Conservation (phyloP, 2,797 vertebrate genomes). For the Odontamblyopus lacepedii region DNA sequence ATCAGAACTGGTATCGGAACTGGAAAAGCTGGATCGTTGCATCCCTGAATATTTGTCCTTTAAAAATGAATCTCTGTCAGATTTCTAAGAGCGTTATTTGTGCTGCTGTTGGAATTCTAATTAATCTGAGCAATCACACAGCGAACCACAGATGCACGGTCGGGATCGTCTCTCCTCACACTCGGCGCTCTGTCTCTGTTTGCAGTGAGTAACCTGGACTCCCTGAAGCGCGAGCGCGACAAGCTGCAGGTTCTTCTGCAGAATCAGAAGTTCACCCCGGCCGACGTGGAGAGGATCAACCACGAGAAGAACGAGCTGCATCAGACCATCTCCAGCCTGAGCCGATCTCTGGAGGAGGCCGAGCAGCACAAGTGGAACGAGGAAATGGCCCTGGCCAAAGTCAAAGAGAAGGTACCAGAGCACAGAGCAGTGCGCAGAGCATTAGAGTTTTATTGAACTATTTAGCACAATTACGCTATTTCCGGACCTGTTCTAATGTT, state of each 20-base stretch:
- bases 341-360: slow-evolving; percentile 83
- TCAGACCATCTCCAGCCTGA: slow-evolving; percentile 84
- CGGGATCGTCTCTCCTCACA: too few relatives aligned
- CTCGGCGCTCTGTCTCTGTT: neutral
- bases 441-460: too few relatives aligned
- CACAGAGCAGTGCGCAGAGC: neutral
- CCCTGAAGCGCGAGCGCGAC: slow-evolving; percentile 83
- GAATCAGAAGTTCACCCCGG: slow-evolving; percentile 92
- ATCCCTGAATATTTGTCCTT: too few relatives aligned
- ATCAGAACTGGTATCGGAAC: too few relatives aligned
- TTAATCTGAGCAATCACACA: neutral
- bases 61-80: too few relatives aligned
- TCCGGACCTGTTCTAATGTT: too few relatives aligned
- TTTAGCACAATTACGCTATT: too few relatives aligned
- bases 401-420: slow-evolving; percentile 80
- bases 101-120: neutral
- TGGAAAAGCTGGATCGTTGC: too few relatives aligned
- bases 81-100: neutral
- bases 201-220: slow-evolving; percentile 84
- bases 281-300: slow-evolving; percentile 93
- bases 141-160: too few relatives aligned
- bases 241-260: slow-evolving; percentile 83
- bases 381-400: slow-evolving; percentile 87
- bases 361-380: slow-evolving; percentile 92
- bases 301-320: slow-evolving; percentile 90